phyloP scores from a whole-genome alignment of 2,113 vertebrate species.

The Limnothrissa miodon region DNA sequence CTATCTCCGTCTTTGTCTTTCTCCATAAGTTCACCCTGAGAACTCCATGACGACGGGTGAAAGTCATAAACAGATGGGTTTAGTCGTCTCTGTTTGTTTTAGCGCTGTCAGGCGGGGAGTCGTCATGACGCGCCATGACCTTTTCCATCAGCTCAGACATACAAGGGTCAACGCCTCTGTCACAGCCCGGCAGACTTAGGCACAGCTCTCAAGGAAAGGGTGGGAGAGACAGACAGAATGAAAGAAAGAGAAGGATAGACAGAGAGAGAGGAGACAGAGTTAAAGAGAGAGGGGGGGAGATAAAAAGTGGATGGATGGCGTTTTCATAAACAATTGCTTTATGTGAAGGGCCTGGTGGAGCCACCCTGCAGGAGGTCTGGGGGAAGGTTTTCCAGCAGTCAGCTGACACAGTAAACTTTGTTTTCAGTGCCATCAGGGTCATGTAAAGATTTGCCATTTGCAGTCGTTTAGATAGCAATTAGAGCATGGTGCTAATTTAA shows the following conservation, averaged over 20 bases:
- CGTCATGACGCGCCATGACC: not conserved
- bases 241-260: not conserved
- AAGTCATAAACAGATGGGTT: not conserved
- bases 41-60: not conserved
- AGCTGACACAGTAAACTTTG: too few species aligned
- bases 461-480: too few species aligned
- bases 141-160: not conserved
- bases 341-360: conserved; percentile 1
- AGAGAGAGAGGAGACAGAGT: not conserved
- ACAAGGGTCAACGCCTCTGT: not conserved
- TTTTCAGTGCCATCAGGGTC: too few species aligned
- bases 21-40: not conserved
- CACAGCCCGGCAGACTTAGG: not conserved
- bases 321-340: conserved; percentile 36
- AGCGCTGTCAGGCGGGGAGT: not conserved
- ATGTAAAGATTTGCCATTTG: too few species aligned
- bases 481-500: too few species aligned
- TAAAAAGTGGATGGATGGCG: too few species aligned
- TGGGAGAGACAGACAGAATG: not conserved
- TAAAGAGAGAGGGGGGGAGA: not conserved
- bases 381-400: not conserved
- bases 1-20: conserved; percentile 7
- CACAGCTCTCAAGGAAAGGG: too few species aligned
- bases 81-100: not conserved
- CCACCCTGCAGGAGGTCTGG: conserved; percentile 24